Percentiles rank a stretch among this genome's conserved stretches.
These are phyloP conservation scores for Reinhardtius hippoglossoides DNA, from an alignment of 2,113 vertebrate species.

Conservation along the genomic window DNA sequence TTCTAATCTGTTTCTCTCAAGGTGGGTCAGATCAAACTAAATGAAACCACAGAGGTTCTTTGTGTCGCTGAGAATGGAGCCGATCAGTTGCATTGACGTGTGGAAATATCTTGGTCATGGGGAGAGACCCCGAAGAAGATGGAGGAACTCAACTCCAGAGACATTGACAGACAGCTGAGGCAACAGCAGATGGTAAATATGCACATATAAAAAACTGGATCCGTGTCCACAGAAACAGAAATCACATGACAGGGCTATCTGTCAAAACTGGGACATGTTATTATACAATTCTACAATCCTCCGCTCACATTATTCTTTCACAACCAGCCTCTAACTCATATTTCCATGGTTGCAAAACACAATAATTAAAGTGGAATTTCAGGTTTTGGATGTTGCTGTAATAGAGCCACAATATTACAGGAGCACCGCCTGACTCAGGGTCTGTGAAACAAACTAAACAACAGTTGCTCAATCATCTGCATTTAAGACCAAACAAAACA, in stretches of 20 bases:
- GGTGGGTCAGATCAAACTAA: not conserved
- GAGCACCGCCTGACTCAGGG: not conserved
- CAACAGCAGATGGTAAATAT: not conserved
- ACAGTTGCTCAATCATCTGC: not conserved
- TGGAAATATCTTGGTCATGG: constrained; percentile 30
- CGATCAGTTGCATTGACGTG: constrained; percentile 22
- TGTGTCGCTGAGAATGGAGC: constrained; percentile 30
- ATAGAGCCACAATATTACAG: not conserved
- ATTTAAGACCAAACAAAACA: not conserved
- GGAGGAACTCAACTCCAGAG: not conserved
- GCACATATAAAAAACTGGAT: not conserved
- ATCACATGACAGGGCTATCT: not conserved
- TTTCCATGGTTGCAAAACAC: not conserved
- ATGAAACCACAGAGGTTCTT: constrained; percentile 13
- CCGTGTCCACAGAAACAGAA: not conserved
- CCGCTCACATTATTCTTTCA: not conserved
- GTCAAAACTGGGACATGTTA: not conserved
- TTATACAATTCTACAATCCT: not conserved
- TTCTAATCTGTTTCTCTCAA: constrained; percentile 13
- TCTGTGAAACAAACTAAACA: not conserved
- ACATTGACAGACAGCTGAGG: not conserved
- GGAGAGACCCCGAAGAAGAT: not conserved
- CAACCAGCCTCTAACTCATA: not conserved
- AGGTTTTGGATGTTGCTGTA: not conserved
- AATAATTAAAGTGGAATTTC: not conserved